Evolutionary conservation across 2,113 vertebrate genomes (phyloP).

Genomic region (Clarias macrocephalus): DNA sequence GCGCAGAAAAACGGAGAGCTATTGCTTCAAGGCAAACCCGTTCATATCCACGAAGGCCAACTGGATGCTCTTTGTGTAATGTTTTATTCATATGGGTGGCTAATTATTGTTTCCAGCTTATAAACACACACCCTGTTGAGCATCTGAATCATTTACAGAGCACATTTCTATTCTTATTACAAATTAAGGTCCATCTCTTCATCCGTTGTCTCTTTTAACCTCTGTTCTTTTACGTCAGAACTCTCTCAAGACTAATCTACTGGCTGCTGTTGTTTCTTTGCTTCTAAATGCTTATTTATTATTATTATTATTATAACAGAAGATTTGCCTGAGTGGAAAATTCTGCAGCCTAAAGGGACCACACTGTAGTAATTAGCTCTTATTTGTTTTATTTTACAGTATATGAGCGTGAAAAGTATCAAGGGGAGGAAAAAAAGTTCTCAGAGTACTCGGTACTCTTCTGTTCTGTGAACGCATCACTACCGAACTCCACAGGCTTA

Average conservation of each 20-base stretch:
- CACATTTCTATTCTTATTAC: slow-evolving; percentile 37
- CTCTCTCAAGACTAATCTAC: background rate
- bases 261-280: background rate
- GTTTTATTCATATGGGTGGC: slow-evolving; percentile 51
- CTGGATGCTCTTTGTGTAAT: slow-evolving; percentile 25
- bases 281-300: background rate
- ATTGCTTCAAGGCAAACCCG: background rate
- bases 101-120: slow-evolving; percentile 50
- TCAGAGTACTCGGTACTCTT: background rate
- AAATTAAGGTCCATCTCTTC: background rate
- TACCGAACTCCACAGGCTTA: slow-evolving; percentile 39
- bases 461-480: background rate
- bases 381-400: slow-evolving; percentile 23
- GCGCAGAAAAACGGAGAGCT: background rate
- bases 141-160: slow-evolving; percentile 57
- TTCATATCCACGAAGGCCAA: slow-evolving; percentile 38
- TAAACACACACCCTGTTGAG: slow-evolving; percentile 55
- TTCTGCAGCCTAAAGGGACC: slow-evolving; percentile 19
- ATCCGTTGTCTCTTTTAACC: background rate
- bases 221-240: background rate
- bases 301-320: background rate
- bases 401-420: slow-evolving; percentile 23
- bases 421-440: background rate
- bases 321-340: slow-evolving; percentile 18
- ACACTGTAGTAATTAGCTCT: slow-evolving; percentile 1